These are phyloP conservation scores for Aromia moschata DNA, from an alignment of 2,888 invertebrate genomes.

Conservation along the genomic window DNA sequence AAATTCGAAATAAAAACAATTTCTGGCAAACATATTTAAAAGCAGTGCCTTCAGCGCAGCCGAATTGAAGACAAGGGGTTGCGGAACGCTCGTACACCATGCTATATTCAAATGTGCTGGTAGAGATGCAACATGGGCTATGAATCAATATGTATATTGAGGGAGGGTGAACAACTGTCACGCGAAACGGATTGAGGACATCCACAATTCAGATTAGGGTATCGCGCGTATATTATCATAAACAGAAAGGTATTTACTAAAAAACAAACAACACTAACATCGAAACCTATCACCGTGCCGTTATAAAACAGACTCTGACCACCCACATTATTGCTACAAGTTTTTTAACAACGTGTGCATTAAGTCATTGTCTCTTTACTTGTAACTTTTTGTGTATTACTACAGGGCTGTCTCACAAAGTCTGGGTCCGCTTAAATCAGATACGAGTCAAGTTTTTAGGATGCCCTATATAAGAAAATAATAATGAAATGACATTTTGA, in stretches of 20 bases:
- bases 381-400: too few relatives aligned
- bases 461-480: too few relatives aligned
- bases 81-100: slow-evolving; percentile 40
- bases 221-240: slow-evolving; percentile 6
- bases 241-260: not conserved
- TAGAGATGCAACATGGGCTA: slow-evolving; percentile 55
- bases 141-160: slow-evolving; percentile 59
- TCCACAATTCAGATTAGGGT: slow-evolving; percentile 28
- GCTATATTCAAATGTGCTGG: slow-evolving; percentile 56
- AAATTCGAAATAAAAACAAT: slow-evolving; percentile 64
- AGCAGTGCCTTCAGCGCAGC: slow-evolving; percentile 58
- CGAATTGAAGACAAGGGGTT: slow-evolving; percentile 61
- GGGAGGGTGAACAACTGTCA: slow-evolving; percentile 50
- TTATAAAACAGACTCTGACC: not conserved
- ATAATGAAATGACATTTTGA: too few relatives aligned
- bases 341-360: too few relatives aligned
- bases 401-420: too few relatives aligned
- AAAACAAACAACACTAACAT: slow-evolving; percentile 1
- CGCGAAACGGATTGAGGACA: slow-evolving; percentile 34
- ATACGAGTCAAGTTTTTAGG: too few relatives aligned
- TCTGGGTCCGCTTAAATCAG: too few relatives aligned
- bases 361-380: too few relatives aligned
- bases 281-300: too few relatives aligned
- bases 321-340: too few relatives aligned
- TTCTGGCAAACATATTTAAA: slow-evolving; percentile 63